A percentile compares a stretch with the other conserved stretches of the same genome.
Conservation (phyloP, 2,113 vertebrate species). For the Passer domesticus region DNA sequence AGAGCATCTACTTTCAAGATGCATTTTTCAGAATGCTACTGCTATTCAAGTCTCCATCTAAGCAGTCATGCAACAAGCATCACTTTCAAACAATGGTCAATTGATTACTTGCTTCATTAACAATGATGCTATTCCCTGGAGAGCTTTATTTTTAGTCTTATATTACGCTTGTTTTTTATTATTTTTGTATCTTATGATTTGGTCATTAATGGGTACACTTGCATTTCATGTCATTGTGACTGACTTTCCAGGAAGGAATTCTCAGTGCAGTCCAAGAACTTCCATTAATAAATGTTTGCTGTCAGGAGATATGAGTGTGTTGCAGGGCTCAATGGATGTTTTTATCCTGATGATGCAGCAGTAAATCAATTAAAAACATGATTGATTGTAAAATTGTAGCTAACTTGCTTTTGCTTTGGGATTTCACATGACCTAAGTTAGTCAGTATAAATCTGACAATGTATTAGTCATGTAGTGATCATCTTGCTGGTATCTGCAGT, state of each 20-base stretch:
- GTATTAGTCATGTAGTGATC: neutral
- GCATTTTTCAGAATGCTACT: neutral
- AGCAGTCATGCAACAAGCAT: constrained; percentile 18
- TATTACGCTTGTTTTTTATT: neutral
- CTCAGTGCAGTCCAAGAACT: neutral
- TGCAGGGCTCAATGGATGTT: neutral
- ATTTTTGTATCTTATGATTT: constrained; percentile 40
- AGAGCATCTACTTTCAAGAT: neutral
- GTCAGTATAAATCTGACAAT: neutral
- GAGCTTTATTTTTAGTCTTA: neutral
- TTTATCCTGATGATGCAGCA: neutral
- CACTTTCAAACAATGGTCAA: constrained; percentile 5
- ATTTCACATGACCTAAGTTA: neutral
- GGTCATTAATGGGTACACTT: constrained; percentile 13
- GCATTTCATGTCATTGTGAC: constrained; percentile 11
- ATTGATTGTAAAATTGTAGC: constrained; percentile 4
- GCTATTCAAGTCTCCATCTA: constrained; percentile 4
- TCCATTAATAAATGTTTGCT: constrained; percentile 1
- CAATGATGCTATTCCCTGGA: constrained; percentile 5
- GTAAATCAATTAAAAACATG: constrained; percentile 49
- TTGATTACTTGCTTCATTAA: constrained; percentile 49
- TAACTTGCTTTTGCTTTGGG: constrained; percentile 1
- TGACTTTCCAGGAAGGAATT: constrained; percentile 7
- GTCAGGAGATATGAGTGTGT: neutral
- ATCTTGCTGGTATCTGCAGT: neutral